Percentiles rank a stretch among this genome's conserved stretches.
phyloP scores from a whole-genome alignment of 2,888 invertebrate genomes.

The Drosophila fungiperda region DNA sequence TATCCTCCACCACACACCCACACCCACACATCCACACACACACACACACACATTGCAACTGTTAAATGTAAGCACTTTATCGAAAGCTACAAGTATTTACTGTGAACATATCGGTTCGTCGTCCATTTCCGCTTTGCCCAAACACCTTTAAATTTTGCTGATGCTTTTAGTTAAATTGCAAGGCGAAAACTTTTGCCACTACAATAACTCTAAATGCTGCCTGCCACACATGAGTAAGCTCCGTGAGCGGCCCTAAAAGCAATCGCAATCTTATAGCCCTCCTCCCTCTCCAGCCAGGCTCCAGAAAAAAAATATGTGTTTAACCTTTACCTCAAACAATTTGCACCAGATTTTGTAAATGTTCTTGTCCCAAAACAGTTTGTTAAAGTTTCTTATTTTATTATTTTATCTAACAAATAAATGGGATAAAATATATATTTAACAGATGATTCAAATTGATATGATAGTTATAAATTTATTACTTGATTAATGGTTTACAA shows the following conservation, averaged over 20 bases:
- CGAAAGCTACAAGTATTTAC: constrained; percentile 53
- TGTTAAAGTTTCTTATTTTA: constrained; percentile 4
- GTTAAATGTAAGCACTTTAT: constrained; percentile 56
- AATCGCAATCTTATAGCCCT: constrained; percentile 24
- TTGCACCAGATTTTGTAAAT: constrained; percentile 50
- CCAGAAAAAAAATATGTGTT: constrained; percentile 6
- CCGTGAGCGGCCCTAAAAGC: constrained; percentile 52
- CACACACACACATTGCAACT: background rate
- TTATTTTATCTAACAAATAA: background rate
- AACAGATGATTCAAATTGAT: background rate
- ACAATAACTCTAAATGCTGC: constrained; percentile 66
- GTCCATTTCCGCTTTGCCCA: constrained; percentile 8
- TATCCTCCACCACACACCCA: constrained; percentile 10
- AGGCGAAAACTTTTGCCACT: constrained; percentile 61
- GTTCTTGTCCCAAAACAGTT: constrained; percentile 12
- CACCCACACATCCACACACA: background rate
- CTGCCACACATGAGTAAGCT: constrained; percentile 55
- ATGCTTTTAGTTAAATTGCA: constrained; percentile 77
- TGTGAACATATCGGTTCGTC: background rate
- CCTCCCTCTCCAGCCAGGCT: background rate
- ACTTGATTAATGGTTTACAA: background rate
- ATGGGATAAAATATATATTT: background rate
- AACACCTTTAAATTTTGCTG: constrained; percentile 75
- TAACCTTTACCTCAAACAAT: constrained; percentile 66
- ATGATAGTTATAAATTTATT: background rate